These are phyloP conservation scores for Tenthredo distinguenda DNA, from an alignment of 2,888 invertebrate species.

Conservation along the genomic window DNA sequence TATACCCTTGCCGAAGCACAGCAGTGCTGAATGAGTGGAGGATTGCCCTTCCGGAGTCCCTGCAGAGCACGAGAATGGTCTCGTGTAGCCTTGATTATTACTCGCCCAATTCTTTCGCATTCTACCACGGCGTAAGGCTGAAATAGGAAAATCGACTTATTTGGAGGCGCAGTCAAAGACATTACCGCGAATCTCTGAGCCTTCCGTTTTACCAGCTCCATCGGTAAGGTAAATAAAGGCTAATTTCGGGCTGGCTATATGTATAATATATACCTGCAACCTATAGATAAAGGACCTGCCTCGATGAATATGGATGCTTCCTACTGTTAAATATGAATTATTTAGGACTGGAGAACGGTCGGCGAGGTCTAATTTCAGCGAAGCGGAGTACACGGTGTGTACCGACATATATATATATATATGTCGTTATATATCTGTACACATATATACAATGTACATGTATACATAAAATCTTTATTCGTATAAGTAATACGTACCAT, in stretches of 20 bases:
- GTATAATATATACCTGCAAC: conserved; percentile 24
- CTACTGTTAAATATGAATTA: conserved; percentile 46
- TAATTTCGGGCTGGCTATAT: conserved; percentile 31
- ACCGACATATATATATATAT: background rate
- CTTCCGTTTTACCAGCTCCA: conserved; percentile 25
- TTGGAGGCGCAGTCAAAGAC: conserved; percentile 15
- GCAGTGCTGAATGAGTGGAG: conserved; percentile 21
- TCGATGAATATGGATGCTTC: conserved; percentile 40
- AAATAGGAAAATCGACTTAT: conserved; percentile 30
- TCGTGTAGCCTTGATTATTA: conserved; percentile 41
- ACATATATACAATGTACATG: background rate
- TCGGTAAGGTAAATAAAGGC: conserved; percentile 32
- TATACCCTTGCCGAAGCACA: background rate
- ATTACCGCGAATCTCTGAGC: conserved; percentile 39
- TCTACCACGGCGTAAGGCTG: background rate
- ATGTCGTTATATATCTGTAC: too few species aligned
- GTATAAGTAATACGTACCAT: background rate
- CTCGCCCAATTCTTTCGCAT: conserved; percentile 33
- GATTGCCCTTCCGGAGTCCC: conserved; percentile 35
- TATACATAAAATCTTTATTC: background rate
- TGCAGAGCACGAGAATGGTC: conserved; percentile 13
- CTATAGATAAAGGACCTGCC: conserved; percentile 27
- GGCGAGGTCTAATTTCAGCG: conserved; percentile 27
- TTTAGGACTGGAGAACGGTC: conserved; percentile 39
- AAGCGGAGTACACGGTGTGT: conserved; percentile 1